These are phyloP conservation scores for Drosophila planitibia DNA, from an alignment of 2,888 invertebrate genomes.

Conservation along the genomic window DNA sequence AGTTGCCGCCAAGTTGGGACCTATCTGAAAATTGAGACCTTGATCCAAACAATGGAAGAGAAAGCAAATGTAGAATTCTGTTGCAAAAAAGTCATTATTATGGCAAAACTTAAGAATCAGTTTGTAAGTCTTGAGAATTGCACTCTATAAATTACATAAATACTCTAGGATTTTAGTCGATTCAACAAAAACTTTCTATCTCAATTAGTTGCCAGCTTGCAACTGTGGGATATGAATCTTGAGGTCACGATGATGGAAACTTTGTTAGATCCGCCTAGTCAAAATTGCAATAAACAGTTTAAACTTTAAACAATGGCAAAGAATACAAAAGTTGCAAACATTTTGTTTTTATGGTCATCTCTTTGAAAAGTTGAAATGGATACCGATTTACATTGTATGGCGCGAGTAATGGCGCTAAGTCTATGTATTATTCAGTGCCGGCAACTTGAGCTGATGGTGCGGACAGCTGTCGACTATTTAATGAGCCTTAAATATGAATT, in stretches of 20 bases:
- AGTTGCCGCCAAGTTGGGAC: conserved; percentile 17
- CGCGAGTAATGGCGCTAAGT: conserved; percentile 14
- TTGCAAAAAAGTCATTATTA: not conserved
- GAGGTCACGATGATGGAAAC: not conserved
- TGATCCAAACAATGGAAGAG: conserved; percentile 10
- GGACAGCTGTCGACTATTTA: conserved; percentile 23
- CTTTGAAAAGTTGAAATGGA: conserved; percentile 24
- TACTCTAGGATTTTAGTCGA: not conserved
- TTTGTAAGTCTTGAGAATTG: not conserved
- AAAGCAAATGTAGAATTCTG: conserved; percentile 2
- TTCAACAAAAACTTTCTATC: not conserved
- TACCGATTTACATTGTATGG: conserved; percentile 24
- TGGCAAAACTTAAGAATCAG: not conserved
- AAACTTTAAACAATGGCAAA: conserved; percentile 15
- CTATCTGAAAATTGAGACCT: conserved; percentile 26
- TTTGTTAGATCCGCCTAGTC: conserved; percentile 1
- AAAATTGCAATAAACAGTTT: conserved; percentile 19
- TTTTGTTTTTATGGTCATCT: conserved; percentile 44
- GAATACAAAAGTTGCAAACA: conserved; percentile 32
- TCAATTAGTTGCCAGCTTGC: not conserved
- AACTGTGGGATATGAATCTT: not conserved
- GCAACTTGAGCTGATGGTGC: conserved; percentile 6
- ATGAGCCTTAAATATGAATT: conserved; percentile 17
- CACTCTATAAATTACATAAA: not conserved
- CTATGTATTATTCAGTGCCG: conserved; percentile 35